A percentile compares a stretch with the other conserved stretches of the same genome.
phyloP scores from a whole-genome alignment of 2,797 vertebrate genomes.

The Xenentodon cancila region DNA sequence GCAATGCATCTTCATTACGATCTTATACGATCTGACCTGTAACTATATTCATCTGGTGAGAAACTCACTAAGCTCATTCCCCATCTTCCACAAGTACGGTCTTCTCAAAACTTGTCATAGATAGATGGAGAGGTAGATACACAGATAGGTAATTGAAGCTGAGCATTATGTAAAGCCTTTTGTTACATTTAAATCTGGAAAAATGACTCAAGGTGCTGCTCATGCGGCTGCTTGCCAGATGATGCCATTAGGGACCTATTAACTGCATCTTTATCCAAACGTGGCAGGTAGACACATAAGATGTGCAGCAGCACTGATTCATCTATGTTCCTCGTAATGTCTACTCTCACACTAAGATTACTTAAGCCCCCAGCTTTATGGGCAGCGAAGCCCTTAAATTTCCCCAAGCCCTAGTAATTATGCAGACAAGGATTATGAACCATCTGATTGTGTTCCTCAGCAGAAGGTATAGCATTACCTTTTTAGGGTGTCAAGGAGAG shows the following conservation, averaged over 20 bases:
- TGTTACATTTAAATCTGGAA: constrained; percentile 44
- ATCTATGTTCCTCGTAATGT: constrained; percentile 55
- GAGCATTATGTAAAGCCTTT: constrained; percentile 5
- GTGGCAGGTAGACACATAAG: constrained; percentile 34
- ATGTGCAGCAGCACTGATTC: constrained; percentile 46
- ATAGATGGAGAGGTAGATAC: not conserved
- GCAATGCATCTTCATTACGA: constrained; percentile 50
- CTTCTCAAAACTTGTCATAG: too few species aligned
- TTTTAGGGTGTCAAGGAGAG: constrained; percentile 71
- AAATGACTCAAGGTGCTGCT: constrained; percentile 35
- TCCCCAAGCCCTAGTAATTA: constrained; percentile 76
- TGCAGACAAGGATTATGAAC: constrained; percentile 62
- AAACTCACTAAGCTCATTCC: constrained; percentile 7
- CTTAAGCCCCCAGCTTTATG: constrained; percentile 69
- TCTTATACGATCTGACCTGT: constrained; percentile 56
- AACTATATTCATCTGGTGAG: constrained; percentile 42
- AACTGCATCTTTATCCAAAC: constrained; percentile 55
- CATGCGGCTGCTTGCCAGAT: constrained; percentile 39
- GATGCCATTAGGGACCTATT: constrained; percentile 40
- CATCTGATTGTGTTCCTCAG: constrained; percentile 61
- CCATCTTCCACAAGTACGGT: too few species aligned
- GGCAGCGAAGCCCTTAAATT: constrained; percentile 60
- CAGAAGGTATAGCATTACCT: constrained; percentile 68
- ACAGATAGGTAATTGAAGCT: constrained; percentile 5
- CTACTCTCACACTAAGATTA: constrained; percentile 60